Percentiles rank a stretch among this genome's conserved stretches.
These are phyloP conservation scores for Actinia equina DNA, from an alignment of 64 coral and sea anemone genomes.

Conservation along the genomic window DNA sequence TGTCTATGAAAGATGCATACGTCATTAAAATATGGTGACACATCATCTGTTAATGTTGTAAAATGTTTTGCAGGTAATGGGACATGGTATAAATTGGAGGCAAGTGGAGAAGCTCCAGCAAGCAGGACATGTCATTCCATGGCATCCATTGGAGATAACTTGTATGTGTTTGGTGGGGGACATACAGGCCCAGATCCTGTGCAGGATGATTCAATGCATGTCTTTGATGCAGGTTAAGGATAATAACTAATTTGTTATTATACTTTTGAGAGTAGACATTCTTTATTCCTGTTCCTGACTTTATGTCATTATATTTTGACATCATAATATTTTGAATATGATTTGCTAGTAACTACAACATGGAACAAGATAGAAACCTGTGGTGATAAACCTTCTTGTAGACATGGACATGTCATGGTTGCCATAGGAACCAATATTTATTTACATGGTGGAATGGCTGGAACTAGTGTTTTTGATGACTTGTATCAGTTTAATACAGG, in stretches of 20 bases:
- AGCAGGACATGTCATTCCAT: conserved; percentile 90
- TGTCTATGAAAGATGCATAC: too few relatives aligned
- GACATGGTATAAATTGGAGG: conserved; percentile 46
- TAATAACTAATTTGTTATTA: too few relatives aligned
- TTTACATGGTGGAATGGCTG: conserved; percentile 90
- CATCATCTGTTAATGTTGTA: too few relatives aligned
- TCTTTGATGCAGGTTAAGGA: conserved; percentile 84
- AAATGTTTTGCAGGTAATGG: conserved; percentile 37
- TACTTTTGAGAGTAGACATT: background rate
- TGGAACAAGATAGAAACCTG: conserved; percentile 49
- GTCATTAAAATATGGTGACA: background rate
- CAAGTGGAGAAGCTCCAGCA: conserved; percentile 53
- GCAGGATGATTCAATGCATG: conserved; percentile 62
- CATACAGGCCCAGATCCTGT: conserved; percentile 87
- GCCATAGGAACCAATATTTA: conserved; percentile 83
- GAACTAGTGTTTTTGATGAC: conserved; percentile 73
- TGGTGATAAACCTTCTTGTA: conserved; percentile 51
- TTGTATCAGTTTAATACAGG: conserved; percentile 81
- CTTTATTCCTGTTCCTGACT: background rate
- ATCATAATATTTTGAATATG: background rate
- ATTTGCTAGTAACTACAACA: conserved; percentile 37
- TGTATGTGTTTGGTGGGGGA: conserved; percentile 91
- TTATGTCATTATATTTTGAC: background rate
- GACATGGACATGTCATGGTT: conserved; percentile 88
- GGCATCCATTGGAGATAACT: conserved; percentile 63